A percentile compares a stretch with the other conserved stretches of the same genome.
phyloP scores from a whole-genome alignment of 1,140 invertebrate genomes.

The Diabrotica undecimpunctata region DNA sequence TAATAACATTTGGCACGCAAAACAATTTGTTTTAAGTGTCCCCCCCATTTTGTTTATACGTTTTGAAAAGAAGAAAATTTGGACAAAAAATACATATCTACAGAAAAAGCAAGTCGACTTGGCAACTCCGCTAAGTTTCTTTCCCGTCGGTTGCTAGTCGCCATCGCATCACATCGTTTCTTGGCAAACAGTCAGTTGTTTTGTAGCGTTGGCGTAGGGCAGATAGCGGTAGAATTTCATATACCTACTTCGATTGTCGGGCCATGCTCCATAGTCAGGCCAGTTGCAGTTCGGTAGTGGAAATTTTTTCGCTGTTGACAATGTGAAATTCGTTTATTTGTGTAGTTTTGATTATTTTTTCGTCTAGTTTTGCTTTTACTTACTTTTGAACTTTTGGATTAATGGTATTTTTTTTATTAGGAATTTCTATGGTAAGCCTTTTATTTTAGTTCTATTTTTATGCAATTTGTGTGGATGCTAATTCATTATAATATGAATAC shows the following conservation, averaged over 20 bases:
- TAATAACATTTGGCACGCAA: too few relatives aligned
- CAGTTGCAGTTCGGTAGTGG: conserved; percentile 16
- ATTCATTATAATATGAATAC: too few relatives aligned
- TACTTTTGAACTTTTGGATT: conserved; percentile 12
- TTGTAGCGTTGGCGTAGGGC: conserved; percentile 17
- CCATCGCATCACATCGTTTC: conserved; percentile 8
- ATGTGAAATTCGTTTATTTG: conserved; percentile 17
- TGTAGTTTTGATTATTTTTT: conserved; percentile 21
- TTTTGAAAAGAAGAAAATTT: too few relatives aligned
- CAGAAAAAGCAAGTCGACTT: not conserved
- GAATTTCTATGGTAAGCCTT: conserved; percentile 21
- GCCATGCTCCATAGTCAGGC: conserved; percentile 21
- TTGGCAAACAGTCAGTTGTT: conserved; percentile 23
- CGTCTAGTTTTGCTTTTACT: not conserved
- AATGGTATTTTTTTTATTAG: not conserved
- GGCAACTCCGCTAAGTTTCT: conserved; percentile 4
- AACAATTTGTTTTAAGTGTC: too few relatives aligned
- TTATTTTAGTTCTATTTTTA: not conserved
- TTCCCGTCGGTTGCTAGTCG: too few relatives aligned
- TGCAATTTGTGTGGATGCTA: conserved; percentile 18
- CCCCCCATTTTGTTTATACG: too few relatives aligned
- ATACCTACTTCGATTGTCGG: conserved; percentile 22
- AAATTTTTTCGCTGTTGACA: conserved; percentile 21
- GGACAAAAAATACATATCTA: too few relatives aligned
- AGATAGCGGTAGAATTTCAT: conserved; percentile 14